Conservation (phyloP, 2,113 vertebrate species). For the Cebus imitator region DNA sequence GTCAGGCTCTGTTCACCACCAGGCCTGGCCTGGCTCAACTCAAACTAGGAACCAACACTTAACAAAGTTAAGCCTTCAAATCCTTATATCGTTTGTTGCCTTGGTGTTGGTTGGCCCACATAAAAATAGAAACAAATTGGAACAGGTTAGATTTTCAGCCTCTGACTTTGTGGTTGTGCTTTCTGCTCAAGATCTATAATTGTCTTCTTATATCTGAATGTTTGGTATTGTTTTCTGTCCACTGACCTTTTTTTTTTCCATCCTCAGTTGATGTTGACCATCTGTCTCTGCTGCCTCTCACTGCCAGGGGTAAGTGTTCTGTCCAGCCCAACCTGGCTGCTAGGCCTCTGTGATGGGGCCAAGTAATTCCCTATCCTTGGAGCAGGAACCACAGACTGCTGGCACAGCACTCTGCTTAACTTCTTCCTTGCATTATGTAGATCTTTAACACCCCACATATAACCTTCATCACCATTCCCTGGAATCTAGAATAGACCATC, state of each 20-base stretch:
- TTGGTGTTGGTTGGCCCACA: background rate
- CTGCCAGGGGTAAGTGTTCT: background rate
- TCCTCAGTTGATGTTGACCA: background rate
- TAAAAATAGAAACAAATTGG: background rate
- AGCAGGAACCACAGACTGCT: background rate
- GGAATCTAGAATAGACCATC: background rate
- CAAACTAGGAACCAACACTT: background rate
- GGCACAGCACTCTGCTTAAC: background rate
- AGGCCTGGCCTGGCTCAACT: background rate
- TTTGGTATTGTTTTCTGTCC: background rate
- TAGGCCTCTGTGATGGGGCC: background rate
- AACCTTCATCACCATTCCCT: background rate
- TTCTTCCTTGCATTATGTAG: background rate
- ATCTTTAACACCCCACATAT: background rate
- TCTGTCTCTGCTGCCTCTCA: background rate
- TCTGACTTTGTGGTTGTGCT: background rate
- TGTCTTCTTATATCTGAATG: background rate
- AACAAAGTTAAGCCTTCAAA: background rate
- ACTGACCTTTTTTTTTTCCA: background rate
- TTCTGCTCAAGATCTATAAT: background rate
- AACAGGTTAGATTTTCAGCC: background rate
- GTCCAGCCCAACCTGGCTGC: background rate
- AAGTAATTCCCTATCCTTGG: background rate
- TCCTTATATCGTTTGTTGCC: background rate
- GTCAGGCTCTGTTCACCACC: too few relatives aligned